Conservation (phyloP, 1,140 invertebrate species). For the Subanguina moxae region DNA sequence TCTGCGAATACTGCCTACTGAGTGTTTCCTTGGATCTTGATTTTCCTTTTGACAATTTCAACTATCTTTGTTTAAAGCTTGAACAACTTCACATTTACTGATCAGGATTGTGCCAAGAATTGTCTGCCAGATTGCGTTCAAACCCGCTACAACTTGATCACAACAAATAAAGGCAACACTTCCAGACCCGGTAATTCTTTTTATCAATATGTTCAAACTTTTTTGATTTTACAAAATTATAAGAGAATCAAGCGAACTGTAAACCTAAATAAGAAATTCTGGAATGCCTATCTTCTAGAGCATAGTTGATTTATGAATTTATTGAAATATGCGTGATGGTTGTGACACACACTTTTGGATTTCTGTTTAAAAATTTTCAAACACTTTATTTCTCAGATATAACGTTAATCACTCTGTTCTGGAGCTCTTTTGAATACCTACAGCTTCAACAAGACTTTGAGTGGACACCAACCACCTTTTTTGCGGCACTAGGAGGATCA, state of each 20-base stretch:
- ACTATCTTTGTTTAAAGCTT: too few relatives aligned
- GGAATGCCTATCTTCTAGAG: too few relatives aligned
- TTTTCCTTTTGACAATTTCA: too few relatives aligned
- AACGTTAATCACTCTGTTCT: slow-evolving; percentile 25
- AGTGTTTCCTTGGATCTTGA: too few relatives aligned
- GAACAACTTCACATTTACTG: slow-evolving; percentile 44
- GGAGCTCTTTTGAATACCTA: slow-evolving; percentile 41
- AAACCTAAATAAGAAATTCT: too few relatives aligned
- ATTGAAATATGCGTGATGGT: too few relatives aligned
- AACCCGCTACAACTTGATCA: slow-evolving; percentile 41
- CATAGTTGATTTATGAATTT: too few relatives aligned
- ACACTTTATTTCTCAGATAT: slow-evolving; percentile 27
- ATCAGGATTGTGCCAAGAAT: slow-evolving; percentile 37
- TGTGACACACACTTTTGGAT: too few relatives aligned
- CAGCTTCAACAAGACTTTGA: slow-evolving; percentile 27
- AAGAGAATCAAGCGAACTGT: too few relatives aligned
- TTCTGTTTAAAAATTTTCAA: slow-evolving; percentile 1
- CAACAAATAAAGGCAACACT: slow-evolving; percentile 8
- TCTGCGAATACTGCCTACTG: too few relatives aligned
- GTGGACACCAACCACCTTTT: slow-evolving; percentile 21
- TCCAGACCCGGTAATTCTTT: background rate
- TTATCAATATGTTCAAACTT: background rate
- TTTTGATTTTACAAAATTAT: too few relatives aligned
- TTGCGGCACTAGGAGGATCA: slow-evolving; percentile 34
- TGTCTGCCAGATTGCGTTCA: slow-evolving; percentile 49